Base-by-base conservation (phyloP, 2,888 invertebrate genomes). In the Chesias legatella region DNA sequence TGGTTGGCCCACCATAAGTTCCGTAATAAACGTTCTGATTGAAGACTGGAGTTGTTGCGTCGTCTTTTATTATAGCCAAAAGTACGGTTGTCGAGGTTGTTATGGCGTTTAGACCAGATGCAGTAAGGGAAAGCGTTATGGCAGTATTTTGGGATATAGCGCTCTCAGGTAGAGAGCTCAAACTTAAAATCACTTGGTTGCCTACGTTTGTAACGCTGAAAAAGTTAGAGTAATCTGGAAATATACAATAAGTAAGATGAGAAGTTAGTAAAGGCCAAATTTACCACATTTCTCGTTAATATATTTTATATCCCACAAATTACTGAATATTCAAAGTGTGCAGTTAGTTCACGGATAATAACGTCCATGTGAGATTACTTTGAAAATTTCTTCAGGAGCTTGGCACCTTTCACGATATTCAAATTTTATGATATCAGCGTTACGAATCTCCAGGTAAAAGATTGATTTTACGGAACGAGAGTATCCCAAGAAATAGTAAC, bases 31-130 rank as follows among this genome's bases (percentile, higher is more conserved):
- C 70, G 33, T 66, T 59, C 50, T 67, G 59, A 35, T 48, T 67
- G 46, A 83, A 79, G 10, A 74, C 56, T 22, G 81, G 82, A 39
- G 80, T 79, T 1, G 53, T 53, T 1, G 46, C 45, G 50, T 80
- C 81, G 25, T 73, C 65, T 59, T 76, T 78, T 58, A 81, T 64
- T 52, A 85, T 60, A 44, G 79, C 73, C 31, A 88, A 44, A 23
- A 81, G 36, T 32, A 88, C 51, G 45, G 53, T 70, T 25, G 79
- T 67, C 1, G 66, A 67, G 20, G 77, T 52, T 33, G 61, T 53
- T 44, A 71, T 39, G 2, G 80, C 70, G 43, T 73, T 68, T 7
- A 60, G 34, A 21, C 66, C 77, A 40, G 63, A 62, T 38, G 88
- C 86, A 34, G 54, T 54, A 7, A 88, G 49, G 17, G 59, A 70